phyloP scores from a whole-genome alignment of 2,888 invertebrate genomes.

The Cheiracanthium punctorium region DNA sequence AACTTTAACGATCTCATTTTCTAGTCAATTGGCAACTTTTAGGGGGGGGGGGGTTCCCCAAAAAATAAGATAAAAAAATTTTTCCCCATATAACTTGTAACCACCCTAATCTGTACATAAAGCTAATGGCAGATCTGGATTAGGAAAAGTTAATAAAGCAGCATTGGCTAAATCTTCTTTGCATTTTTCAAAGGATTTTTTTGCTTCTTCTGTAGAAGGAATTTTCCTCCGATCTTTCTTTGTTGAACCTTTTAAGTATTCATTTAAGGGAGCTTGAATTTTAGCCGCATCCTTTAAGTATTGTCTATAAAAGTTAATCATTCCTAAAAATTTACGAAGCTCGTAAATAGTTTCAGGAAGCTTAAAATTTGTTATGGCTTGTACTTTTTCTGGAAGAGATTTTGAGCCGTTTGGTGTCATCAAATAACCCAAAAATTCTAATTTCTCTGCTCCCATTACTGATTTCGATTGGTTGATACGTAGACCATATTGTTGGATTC shows the following conservation, averaged over 20 bases:
- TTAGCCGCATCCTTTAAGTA: conserved; percentile 44
- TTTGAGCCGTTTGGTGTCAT: neutral
- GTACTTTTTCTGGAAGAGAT: conserved; percentile 30
- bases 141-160: conserved; percentile 39
- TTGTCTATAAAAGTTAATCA: conserved; percentile 63
- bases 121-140: conserved; percentile 16
- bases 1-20: too few relatives aligned
- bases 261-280: conserved; percentile 31
- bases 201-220: conserved; percentile 24
- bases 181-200: conserved; percentile 23
- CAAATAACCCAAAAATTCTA: conserved; percentile 14
- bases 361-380: conserved; percentile 24
- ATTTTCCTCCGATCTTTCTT: conserved; percentile 19
- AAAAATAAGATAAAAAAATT: too few relatives aligned
- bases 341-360: conserved; percentile 31
- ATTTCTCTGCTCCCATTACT: neutral
- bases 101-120: conserved; percentile 74
- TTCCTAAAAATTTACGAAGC: conserved; percentile 48
- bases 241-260: conserved; percentile 31
- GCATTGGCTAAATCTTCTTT: conserved; percentile 45
- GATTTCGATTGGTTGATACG: conserved; percentile 8
- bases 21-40: too few relatives aligned
- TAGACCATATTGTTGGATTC: neutral
- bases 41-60: too few relatives aligned
- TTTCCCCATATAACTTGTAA: too few relatives aligned